Percentiles rank a stretch among this genome's conserved stretches.
Evolutionary conservation across 2,888 invertebrate species (phyloP).

Genomic region (Cheilosia vulpina): DNA sequence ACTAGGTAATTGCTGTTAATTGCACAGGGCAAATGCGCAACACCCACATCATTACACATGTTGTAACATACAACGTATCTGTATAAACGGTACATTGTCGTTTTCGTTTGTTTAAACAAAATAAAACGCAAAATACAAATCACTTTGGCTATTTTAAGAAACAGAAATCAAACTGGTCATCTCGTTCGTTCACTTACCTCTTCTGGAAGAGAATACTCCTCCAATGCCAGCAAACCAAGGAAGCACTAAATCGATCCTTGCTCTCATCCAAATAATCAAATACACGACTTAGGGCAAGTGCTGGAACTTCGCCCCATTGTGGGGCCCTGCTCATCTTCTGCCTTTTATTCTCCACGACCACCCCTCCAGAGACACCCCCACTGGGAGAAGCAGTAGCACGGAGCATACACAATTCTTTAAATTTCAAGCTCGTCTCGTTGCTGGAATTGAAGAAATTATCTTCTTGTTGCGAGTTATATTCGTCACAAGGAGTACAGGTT

Average conservation of each 20-base stretch:
- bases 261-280: constrained; percentile 81
- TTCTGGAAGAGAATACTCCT: constrained; percentile 84
- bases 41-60: constrained; percentile 14
- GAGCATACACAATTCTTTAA: constrained; percentile 5
- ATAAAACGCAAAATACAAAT: constrained; percentile 5
- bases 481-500: not conserved
- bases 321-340: constrained; percentile 76
- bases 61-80: too few species aligned
- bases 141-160: constrained; percentile 52
- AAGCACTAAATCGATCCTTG: constrained; percentile 84
- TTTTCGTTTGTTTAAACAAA: constrained; percentile 18
- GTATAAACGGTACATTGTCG: not conserved
- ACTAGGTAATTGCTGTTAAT: constrained; percentile 25
- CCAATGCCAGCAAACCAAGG: constrained; percentile 86
- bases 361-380: constrained; percentile 36
- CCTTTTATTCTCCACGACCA: constrained; percentile 49
- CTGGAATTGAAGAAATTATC: not conserved
- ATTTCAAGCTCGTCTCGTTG: constrained; percentile 7
- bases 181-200: constrained; percentile 79
- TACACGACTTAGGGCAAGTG: constrained; percentile 84
- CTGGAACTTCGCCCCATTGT: constrained; percentile 82
- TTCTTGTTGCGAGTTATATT: constrained; percentile 1
- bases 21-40: constrained; percentile 56
- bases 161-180: not conserved
- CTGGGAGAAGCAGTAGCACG: constrained; percentile 28